Evolutionary conservation across 53 echinoderm and acorn worm genomes (phyloP).

Genomic region (Apostichopus leukothele): DNA sequence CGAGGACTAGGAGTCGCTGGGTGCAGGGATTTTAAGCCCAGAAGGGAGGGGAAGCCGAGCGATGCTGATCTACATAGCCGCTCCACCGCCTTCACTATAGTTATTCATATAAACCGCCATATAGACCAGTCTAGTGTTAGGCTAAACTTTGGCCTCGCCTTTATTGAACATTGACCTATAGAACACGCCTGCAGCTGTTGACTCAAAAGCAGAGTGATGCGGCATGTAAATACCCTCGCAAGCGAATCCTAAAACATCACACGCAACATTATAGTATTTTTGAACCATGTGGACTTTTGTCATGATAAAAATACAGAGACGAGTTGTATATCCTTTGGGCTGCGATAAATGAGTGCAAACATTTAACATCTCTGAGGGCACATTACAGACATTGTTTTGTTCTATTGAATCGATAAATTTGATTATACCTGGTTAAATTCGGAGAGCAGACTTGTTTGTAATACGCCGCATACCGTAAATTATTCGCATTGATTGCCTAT

Average conservation of each 20-base stretch:
- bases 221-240: neutral
- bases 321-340: neutral
- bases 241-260: neutral
- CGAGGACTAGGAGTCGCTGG: too few relatives aligned
- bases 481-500: conserved; percentile 15
- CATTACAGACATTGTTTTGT: neutral
- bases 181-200: conserved; percentile 4
- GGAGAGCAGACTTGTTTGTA: neutral
- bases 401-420: neutral
- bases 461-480: neutral
- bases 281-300: neutral
- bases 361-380: neutral
- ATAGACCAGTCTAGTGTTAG: too few relatives aligned
- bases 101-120: too few relatives aligned
- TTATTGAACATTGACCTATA: conserved; percentile 31
- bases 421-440: neutral
- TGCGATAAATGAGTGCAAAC: neutral
- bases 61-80: too few relatives aligned
- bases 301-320: neutral
- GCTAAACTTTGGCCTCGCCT: too few relatives aligned
- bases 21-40: too few relatives aligned
- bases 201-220: conserved; percentile 4
- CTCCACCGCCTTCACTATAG: too few relatives aligned
- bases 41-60: too few relatives aligned
- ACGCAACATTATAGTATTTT: neutral